Evolutionary conservation across 1,140 invertebrate genomes (phyloP).

Genomic region (Ips typographus): DNA sequence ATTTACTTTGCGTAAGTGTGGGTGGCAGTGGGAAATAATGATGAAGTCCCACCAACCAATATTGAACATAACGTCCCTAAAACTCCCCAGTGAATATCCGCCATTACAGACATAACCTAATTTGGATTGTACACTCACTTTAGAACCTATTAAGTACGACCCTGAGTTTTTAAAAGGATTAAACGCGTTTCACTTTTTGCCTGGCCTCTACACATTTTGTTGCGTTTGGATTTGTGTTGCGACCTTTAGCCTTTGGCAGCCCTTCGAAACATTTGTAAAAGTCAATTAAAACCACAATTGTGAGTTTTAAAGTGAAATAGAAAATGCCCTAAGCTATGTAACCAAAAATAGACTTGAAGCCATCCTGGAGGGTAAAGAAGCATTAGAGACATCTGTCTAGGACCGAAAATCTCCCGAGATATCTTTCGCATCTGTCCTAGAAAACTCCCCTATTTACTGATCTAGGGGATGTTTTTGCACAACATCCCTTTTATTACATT

Average conservation of each 20-base stretch:
- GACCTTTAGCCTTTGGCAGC: conserved; percentile 23
- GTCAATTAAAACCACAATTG: too few species aligned
- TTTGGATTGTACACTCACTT: too few species aligned
- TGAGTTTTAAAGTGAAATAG: too few species aligned
- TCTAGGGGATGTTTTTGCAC: conserved; percentile 30
- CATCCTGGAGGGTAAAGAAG: conserved; percentile 19
- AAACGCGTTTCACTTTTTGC: conserved; percentile 28
- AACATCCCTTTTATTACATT: too few species aligned
- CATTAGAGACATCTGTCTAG: conserved; percentile 35
- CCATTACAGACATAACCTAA: too few species aligned
- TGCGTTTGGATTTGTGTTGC: conserved; percentile 21
- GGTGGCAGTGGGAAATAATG: too few species aligned
- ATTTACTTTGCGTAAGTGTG: too few species aligned
- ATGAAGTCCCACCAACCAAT: too few species aligned
- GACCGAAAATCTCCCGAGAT: conserved; percentile 37
- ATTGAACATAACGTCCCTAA: too few species aligned
- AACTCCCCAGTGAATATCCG: too few species aligned
- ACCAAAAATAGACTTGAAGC: conserved; percentile 27
- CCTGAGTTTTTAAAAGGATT: conserved; percentile 10
- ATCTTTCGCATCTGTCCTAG: conserved; percentile 37
- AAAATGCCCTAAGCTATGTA: not conserved
- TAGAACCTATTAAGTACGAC: conserved; percentile 7
- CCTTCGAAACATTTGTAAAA: not conserved
- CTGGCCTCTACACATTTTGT: conserved; percentile 17
- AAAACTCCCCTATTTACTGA: conserved; percentile 17